Conservation (phyloP, 2,888 invertebrate species). For the Drosophila affinis region DNA sequence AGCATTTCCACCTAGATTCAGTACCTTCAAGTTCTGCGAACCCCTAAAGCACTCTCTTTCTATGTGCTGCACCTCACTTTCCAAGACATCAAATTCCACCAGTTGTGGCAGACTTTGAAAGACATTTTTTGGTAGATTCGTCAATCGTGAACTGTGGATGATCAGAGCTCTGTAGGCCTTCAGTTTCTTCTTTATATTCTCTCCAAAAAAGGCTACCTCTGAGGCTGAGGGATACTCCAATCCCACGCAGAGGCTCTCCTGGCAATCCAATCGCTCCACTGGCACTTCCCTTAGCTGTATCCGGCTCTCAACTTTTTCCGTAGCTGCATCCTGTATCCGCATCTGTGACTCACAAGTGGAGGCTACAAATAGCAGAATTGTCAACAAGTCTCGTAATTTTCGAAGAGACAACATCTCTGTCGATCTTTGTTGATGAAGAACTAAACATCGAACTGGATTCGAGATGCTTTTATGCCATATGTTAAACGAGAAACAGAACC, state of each 20-base stretch:
- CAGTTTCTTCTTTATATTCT: slow-evolving; percentile 18
- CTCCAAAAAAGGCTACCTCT: slow-evolving; percentile 48
- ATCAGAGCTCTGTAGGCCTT: slow-evolving; percentile 30
- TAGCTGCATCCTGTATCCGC: not conserved
- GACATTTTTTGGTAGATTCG: slow-evolving; percentile 63
- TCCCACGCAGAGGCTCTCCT: slow-evolving; percentile 34
- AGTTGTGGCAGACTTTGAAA: slow-evolving; percentile 63
- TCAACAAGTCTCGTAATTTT: slow-evolving; percentile 32
- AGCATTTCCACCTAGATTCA: slow-evolving; percentile 65
- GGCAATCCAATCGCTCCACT: slow-evolving; percentile 43
- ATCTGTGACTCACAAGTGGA: slow-evolving; percentile 9
- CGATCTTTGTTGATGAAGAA: slow-evolving; percentile 19
- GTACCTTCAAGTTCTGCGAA: slow-evolving; percentile 28
- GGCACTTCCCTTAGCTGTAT: slow-evolving; percentile 25
- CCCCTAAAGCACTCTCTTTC: slow-evolving; percentile 42
- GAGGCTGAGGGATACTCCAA: slow-evolving; percentile 37
- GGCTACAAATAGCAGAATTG: slow-evolving; percentile 24
- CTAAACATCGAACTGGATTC: slow-evolving; percentile 13
- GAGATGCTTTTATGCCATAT: slow-evolving; percentile 17
- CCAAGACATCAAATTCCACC: slow-evolving; percentile 55
- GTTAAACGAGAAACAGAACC: not conserved
- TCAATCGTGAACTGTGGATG: slow-evolving; percentile 61
- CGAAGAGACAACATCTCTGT: slow-evolving; percentile 23
- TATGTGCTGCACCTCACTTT: slow-evolving; percentile 46
- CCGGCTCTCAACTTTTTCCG: not conserved